Evolutionary conservation across 1,140 invertebrate genomes (phyloP), one percentile per base, ranked within the genome.

Genomic region (Aphidius ervi): DNA sequence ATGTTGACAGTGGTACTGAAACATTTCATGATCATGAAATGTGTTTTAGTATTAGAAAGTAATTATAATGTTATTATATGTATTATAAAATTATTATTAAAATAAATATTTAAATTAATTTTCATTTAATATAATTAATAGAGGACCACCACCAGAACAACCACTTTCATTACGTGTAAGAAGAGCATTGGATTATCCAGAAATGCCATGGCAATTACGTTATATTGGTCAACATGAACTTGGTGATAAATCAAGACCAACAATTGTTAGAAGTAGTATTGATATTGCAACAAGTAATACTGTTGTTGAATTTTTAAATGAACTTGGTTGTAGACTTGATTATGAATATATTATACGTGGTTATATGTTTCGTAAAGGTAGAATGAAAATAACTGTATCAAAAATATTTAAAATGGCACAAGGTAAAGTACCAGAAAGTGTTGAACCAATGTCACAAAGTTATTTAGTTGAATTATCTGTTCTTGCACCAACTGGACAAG

Each of bases 381-480:
- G 95, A 71, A 96, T 98, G 92, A 98, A 98, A 77, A 91, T 97
- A 3, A 96, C 93, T 3, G 94, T 98, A 0, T 93, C 93, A 1
- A 98, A 98, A 79, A 88, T 99, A 9, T 95, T 92, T 67, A 94
- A 94, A 85, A 89, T 93, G 81, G 82, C 81, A 43, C 87, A 86
- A 60, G 87, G 84, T 56, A 90, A 88, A 73, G 77, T 85, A 9
- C 79, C 83, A 37, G 88, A 90, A 56, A 83, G 83, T 68, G 77
- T 91, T 20, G 95, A 98, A 72, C 86, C 92, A 4, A 88, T 98
- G 65, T 93, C 93, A 4, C 88, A 91, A 65, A 97, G 94, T 68
- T 94, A 97, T 78, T 81, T 98, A 46, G 95, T 99, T 1, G 95
- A 99, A 75, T 81, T 99, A 37, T 97, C 94, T 70, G 90, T 94